A percentile compares a stretch with the other conserved stretches of the same genome.
These are phyloP conservation scores for Catostomus latipinnis DNA, from an alignment of 2,797 vertebrate species.

Conservation along the genomic window DNA sequence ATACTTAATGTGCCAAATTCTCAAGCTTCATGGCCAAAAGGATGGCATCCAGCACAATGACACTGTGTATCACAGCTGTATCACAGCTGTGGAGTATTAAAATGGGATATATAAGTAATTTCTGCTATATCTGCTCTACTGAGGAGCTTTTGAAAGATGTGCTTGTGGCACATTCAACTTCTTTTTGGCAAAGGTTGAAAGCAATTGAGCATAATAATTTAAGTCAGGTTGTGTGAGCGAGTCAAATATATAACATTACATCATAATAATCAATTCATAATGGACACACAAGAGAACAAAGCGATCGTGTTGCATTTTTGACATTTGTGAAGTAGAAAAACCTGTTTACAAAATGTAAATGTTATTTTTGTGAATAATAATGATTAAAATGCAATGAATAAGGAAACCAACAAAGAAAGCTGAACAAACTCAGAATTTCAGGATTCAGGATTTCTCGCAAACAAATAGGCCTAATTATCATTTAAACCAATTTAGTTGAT, in stretches of 20 bases:
- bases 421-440: too few species aligned
- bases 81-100: conserved; percentile 58
- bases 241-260: neutral
- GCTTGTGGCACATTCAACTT: conserved; percentile 24
- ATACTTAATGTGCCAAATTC: conserved; percentile 36
- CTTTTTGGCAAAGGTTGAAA: conserved; percentile 32
- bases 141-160: conserved; percentile 48
- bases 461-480: too few species aligned
- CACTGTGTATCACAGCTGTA: conserved; percentile 3
- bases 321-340: neutral
- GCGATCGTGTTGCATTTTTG: neutral
- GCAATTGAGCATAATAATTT: conserved; percentile 1
- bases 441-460: too few species aligned
- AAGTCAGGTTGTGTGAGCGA: neutral
- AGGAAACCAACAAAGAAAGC: neutral
- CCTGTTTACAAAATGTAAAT: neutral
- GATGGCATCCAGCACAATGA: conserved; percentile 20
- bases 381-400: neutral
- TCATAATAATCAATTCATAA: conserved; percentile 23
- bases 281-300: neutral
- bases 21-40: neutral
- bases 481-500: too few species aligned
- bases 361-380: neutral
- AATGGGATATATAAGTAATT: conserved; percentile 62
- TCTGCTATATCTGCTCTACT: conserved; percentile 60